Evolutionary conservation across 2,113 vertebrate genomes (phyloP).

Genomic region (Serilophus lunatus): DNA sequence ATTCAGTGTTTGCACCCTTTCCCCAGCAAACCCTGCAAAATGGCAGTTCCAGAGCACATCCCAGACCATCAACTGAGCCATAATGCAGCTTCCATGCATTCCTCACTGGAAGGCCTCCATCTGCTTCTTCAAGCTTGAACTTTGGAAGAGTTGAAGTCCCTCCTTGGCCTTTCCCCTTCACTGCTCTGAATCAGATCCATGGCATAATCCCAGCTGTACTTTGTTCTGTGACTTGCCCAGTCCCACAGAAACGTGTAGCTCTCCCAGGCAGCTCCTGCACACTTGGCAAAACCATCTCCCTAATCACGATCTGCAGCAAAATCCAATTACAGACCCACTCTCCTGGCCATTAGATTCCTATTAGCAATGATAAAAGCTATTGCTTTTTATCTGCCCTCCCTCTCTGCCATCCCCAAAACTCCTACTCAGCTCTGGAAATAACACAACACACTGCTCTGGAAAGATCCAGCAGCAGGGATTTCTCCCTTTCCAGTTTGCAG

Average conservation of each 20-base stretch:
- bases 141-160: background rate
- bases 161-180: background rate
- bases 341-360: slow-evolving; percentile 31
- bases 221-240: background rate
- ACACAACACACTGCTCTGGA: background rate
- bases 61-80: background rate
- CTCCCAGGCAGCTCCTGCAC: background rate
- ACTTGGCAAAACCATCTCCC: slow-evolving; percentile 12
- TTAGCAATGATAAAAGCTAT: slow-evolving; percentile 39
- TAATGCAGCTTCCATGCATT: background rate
- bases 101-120: background rate
- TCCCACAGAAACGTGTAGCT: background rate
- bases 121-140: background rate
- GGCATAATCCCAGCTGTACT: background rate
- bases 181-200: background rate
- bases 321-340: slow-evolving; percentile 35
- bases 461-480: background rate
- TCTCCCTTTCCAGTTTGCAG: background rate
- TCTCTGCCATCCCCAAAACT: background rate
- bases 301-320: slow-evolving; percentile 1
- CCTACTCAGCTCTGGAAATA: background rate
- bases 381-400: background rate
- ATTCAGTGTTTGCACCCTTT: background rate
- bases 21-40: background rate
- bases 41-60: background rate